Evolutionary conservation across 2,888 invertebrate genomes (phyloP).

Genomic region (Craniophora ligustri): DNA sequence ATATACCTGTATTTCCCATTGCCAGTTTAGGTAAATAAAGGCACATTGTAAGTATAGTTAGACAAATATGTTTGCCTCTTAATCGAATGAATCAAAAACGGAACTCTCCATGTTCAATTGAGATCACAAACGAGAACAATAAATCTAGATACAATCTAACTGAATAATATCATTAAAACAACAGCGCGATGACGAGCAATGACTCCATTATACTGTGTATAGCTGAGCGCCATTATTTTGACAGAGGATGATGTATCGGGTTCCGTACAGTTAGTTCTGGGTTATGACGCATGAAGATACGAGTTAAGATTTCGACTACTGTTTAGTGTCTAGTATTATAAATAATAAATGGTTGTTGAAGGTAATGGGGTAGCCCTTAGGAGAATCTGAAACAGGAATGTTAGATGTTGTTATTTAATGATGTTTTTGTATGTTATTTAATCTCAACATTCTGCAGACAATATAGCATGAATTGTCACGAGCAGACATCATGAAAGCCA

Average conservation of each 20-base stretch:
- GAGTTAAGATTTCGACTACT: not conserved
- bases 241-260: conserved; percentile 63
- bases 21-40: too few species aligned
- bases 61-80: conserved; percentile 2
- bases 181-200: conserved; percentile 14
- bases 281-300: conserved; percentile 62
- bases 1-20: too few species aligned
- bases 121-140: conserved; percentile 18
- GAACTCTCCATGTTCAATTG: not conserved
- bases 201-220: conserved; percentile 18
- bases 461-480: too few species aligned
- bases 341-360: too few species aligned
- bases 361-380: too few species aligned
- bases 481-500: too few species aligned
- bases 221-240: conserved; percentile 61
- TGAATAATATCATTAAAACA: conserved; percentile 29
- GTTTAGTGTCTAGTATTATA: not conserved
- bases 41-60: too few species aligned
- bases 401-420: too few species aligned
- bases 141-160: conserved; percentile 50
- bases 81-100: not conserved
- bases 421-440: too few species aligned
- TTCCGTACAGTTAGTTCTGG: conserved; percentile 63
- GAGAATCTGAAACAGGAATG: too few species aligned
- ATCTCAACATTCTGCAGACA: too few species aligned